Evolutionary conservation across 2,113 vertebrate genomes (phyloP).

Genomic region (Macrotus californicus): DNA sequence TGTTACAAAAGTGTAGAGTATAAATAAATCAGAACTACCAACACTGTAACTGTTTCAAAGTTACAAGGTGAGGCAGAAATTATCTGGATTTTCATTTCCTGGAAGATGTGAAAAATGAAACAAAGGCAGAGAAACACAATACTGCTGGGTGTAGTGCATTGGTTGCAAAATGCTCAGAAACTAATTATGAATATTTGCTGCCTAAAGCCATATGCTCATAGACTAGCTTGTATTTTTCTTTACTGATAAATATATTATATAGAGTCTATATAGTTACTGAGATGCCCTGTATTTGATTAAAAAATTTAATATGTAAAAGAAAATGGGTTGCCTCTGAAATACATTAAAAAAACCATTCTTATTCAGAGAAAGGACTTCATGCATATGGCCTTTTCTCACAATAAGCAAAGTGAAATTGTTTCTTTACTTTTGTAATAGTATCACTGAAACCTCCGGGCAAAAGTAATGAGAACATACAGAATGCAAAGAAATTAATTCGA

Average conservation of each 20-base stretch:
- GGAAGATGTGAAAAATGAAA: constrained; percentile 26
- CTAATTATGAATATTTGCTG: constrained; percentile 50
- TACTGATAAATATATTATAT: constrained; percentile 43
- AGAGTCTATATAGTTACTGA: constrained; percentile 29
- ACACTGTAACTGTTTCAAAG: constrained; percentile 31
- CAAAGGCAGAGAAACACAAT: not conserved
- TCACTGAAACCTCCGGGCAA: not conserved
- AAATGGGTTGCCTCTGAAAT: constrained; percentile 14
- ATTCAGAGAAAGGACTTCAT: not conserved
- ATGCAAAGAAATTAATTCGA: constrained; percentile 28
- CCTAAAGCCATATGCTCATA: constrained; percentile 7
- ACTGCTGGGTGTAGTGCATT: not conserved
- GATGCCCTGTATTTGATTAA: not conserved
- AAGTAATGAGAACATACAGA: not conserved
- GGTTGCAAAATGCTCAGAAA: constrained; percentile 46
- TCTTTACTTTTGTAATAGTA: constrained; percentile 12
- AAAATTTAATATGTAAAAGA: constrained; percentile 46
- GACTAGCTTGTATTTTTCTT: constrained; percentile 31
- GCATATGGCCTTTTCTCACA: constrained; percentile 9
- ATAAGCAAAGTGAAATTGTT: constrained; percentile 21
- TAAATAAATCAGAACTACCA: constrained; percentile 44
- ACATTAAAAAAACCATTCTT: not conserved
- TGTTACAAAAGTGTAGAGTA: constrained; percentile 29
- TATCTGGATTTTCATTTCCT: constrained; percentile 59
- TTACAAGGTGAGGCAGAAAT: constrained; percentile 32